A percentile compares a stretch with the other conserved stretches of the same genome.
phyloP scores from a whole-genome alignment of 2,888 invertebrate genomes.

The Theretra japonica region DNA sequence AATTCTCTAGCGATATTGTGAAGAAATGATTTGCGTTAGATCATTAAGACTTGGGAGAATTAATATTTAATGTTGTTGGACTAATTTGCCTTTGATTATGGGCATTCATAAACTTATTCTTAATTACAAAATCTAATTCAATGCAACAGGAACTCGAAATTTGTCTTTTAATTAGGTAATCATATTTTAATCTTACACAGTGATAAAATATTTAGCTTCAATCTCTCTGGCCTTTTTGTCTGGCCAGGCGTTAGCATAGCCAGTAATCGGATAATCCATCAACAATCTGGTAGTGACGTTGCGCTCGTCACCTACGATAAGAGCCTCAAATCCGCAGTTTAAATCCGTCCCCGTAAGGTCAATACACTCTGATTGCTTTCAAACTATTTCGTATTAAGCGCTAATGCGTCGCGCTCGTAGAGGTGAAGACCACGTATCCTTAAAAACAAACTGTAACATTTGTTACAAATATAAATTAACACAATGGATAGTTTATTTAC shows the following conservation, averaged over 20 bases:
- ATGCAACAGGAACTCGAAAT: too few species aligned
- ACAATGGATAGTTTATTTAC: not conserved
- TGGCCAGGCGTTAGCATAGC: not conserved
- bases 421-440: too few species aligned
- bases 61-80: too few species aligned
- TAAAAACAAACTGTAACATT: not conserved
- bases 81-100: too few species aligned
- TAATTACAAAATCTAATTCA: too few species aligned
- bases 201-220: not conserved
- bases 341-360: slow-evolving; percentile 46
- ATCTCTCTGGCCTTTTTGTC: not conserved
- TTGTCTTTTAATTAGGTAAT: too few species aligned
- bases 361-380: slow-evolving; percentile 40
- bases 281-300: slow-evolving; percentile 27
- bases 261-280: slow-evolving; percentile 29
- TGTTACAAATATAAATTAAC: not conserved
- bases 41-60: too few species aligned
- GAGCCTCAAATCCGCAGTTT: slow-evolving; percentile 40
- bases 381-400: slow-evolving; percentile 20
- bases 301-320: slow-evolving; percentile 27
- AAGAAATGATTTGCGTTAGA: too few species aligned
- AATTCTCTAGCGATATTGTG: too few species aligned
- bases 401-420: not conserved
- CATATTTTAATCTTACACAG: too few species aligned
- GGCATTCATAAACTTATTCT: too few species aligned